Percentiles rank a stretch among this genome's conserved stretches.
phyloP scores from a whole-genome alignment of 2,888 invertebrate genomes.

The Drosophila picticornis region DNA sequence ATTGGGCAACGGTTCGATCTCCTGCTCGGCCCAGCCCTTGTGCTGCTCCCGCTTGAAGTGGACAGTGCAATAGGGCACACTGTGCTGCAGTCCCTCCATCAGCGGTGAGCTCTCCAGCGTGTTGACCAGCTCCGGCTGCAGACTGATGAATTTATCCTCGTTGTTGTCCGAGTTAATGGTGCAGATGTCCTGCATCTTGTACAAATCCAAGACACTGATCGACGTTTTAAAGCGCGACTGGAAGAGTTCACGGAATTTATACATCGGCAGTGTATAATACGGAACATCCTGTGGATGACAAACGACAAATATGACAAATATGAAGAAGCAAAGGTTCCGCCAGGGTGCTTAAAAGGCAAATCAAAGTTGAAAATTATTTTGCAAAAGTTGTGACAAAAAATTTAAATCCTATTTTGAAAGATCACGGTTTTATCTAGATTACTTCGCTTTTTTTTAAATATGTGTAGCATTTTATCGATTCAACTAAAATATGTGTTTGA shows the following conservation, averaged over 20 bases:
- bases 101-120: conserved; percentile 86
- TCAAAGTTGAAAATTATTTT: not conserved
- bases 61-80: conserved; percentile 88
- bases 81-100: conserved; percentile 85
- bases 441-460: not conserved
- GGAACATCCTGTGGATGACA: conserved; percentile 88
- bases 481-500: not conserved
- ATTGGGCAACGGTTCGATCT: conserved; percentile 88
- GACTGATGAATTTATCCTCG: conserved; percentile 90
- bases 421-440: not conserved
- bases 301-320: too few relatives aligned
- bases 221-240: conserved; percentile 92
- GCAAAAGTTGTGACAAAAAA: too few relatives aligned
- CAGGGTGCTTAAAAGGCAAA: not conserved
- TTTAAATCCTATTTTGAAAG: not conserved
- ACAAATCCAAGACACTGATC: conserved; percentile 89
- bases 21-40: conserved; percentile 92
- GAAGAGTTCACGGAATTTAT: conserved; percentile 92
- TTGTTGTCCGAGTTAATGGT: conserved; percentile 89
- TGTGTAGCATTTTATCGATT: not conserved
- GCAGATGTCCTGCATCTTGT: conserved; percentile 91
- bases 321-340: too few relatives aligned
- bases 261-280: conserved; percentile 90
- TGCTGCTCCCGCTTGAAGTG: conserved; percentile 88
- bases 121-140: conserved; percentile 88